Base-by-base conservation (phyloP, 2,888 invertebrate species). In the Eilema caniola region DNA sequence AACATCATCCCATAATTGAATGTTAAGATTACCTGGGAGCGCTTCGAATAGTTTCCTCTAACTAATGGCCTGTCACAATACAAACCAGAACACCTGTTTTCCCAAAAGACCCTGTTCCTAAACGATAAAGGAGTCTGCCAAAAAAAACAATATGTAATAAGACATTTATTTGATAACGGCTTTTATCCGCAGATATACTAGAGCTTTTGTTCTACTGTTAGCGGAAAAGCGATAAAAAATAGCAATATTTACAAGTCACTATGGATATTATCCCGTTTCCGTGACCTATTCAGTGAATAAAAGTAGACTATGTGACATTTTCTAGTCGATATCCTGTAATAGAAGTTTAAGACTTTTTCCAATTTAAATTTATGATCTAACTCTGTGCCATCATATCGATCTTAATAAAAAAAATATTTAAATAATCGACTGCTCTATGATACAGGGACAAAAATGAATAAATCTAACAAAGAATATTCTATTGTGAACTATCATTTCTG, bases 1-100 rank as follows among this genome's bases (percentile, higher is more conserved):
- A 20, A 61, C 3, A 31, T 61, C 7, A 2, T 14, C 20, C 3
- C 37, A 24, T 3, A 62, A 41, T 62, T 31, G 37, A 12, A 62
- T 41, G 23, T 37, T 14, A n/a, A 12, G 3, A 14, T 8, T 59
- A 25, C 33, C 37, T 60, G n/a, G 20, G 37, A 66, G 10, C n/a
- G 25, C 14, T n/a, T 11, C n/a, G 31, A 33, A 66, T 56, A 61
- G 33, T 66, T 60, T 37, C 41, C 59, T 41, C 8, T 25, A 8
- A 41, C 28, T 57, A 66, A 66, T n/a, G 59, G 66, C 60, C 41
- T 66, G 41, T 66, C 41, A 41, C 28, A 41, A n/a, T 11, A n/a
- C 25, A 41, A 31, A 37, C 60, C 66, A 24, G n/a, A 66, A 66
- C 66, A 66, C 66, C 57, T 16, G 25, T 8, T 41, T 41, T 20